Percentiles rank a stretch among this genome's conserved stretches.
phyloP scores from a whole-genome alignment of 2,888 invertebrate species.

The Noctua comes region DNA sequence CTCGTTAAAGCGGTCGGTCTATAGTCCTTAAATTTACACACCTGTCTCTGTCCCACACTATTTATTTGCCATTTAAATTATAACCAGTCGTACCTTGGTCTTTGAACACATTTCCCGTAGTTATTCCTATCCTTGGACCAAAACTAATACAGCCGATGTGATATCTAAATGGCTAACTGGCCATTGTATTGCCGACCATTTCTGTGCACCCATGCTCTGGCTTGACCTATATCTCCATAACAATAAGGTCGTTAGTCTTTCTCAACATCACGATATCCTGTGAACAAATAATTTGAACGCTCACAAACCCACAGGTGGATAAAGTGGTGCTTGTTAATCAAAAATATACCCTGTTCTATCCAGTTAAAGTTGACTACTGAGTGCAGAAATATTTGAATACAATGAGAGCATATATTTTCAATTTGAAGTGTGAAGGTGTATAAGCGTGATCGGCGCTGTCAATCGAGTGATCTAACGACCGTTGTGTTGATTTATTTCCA shows the following conservation, averaged over 20 bases:
- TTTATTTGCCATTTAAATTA: background rate
- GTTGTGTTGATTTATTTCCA: constrained; percentile 59
- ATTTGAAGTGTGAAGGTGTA: constrained; percentile 60
- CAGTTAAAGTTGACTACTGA: background rate
- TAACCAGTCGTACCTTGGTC: background rate
- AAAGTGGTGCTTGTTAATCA: background rate
- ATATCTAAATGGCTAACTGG: constrained; percentile 56
- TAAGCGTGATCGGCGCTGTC: constrained; percentile 59
- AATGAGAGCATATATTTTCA: constrained; percentile 38
- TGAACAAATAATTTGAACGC: constrained; percentile 51
- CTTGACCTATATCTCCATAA: constrained; percentile 62
- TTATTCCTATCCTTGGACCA: constrained; percentile 41
- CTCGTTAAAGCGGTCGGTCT: too few species aligned
- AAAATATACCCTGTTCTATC: background rate
- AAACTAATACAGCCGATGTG: constrained; percentile 31
- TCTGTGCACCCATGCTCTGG: constrained; percentile 37
- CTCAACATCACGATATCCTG: constrained; percentile 63
- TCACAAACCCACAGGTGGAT: constrained; percentile 36
- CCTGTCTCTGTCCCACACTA: background rate
- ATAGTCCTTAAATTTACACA: background rate
- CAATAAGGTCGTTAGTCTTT: constrained; percentile 66
- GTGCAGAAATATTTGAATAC: background rate
- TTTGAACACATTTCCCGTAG: constrained; percentile 23
- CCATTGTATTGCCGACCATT: constrained; percentile 51
- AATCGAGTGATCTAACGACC: constrained; percentile 55